Base-by-base conservation (phyloP, 2,888 invertebrate species). In the Drosophila austrosaltans region DNA sequence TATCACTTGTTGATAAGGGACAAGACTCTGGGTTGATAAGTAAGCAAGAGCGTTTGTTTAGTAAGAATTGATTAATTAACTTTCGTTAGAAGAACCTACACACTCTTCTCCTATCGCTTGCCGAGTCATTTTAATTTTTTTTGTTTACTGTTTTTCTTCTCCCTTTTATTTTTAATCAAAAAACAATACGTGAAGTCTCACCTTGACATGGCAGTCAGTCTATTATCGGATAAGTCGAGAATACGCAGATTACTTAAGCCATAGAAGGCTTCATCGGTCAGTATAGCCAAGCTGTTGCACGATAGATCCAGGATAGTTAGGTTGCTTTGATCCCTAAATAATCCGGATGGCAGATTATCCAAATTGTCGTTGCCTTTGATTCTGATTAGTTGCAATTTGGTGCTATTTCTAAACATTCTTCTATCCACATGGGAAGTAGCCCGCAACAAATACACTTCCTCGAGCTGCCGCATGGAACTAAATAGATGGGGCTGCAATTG, bases 201-300 rank as follows among this genome's bases (percentile, higher is more conserved):
- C 94, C 93, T 93, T 65, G 94, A 92, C 78, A 96, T 93, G 65
- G 91, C 92, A 7, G 90, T 90, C 30, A 96, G 91, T 16, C 91
- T 92, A 91, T 97, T 97, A 75, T 93, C 92, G 64, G 94, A 93
- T 62, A 97, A 92, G 89, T 95, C 93, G 28, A 96, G 91, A 44
- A 89, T 92, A 79, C 93, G 92, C 63, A 96, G 91, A 70, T 94
- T 93, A 4, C 91, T 92, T 93, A 32, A 93, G 91, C 69, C 94
- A 93, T 36, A 48, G 20, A 85, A 85, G 1, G 82, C 54, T 30
- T 80, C 53, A 4, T 53, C n/a, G 6, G 67, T 48, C 44, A 77
- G 39, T 1, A n/a, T 12, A 12, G 6, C 25, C 25, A 77, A 16
- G 7, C 22, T 44, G 39, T 77, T 77, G 32, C 61, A 63, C 60